Base-by-base conservation (phyloP, 2,797 vertebrate species). In the Acropternis orthonyx region DNA sequence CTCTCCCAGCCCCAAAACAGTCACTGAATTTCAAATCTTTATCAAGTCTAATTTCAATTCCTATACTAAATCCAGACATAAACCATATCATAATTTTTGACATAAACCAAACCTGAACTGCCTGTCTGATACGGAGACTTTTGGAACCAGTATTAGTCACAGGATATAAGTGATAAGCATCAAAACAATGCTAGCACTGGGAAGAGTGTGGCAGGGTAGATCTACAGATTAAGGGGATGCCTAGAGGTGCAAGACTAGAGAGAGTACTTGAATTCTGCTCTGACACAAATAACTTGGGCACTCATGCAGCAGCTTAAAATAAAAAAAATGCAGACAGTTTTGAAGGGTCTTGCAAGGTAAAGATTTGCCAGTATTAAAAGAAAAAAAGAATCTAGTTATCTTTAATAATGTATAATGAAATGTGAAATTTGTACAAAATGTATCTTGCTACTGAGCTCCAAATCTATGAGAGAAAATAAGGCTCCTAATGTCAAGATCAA, bases 341-440 rank as follows among this genome's bases (percentile, higher is more conserved):
- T 56, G 28, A 86, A 71, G 23, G 6, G 8, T 52, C 36, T 69
- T 67, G 4, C 20, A 83, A 44, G 6, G 8, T 11, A 72, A 85
- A 85, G 3, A 2, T 72, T 91, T 91, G 3, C 7, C 14, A 65
- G 9, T 9, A 68, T 49, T 61, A 56, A 75, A 77, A 69, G 14
- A 30, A 79, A 86, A 86, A 58, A 43, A 26, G 3, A 30, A 17
- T 20, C 11, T 37, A 51, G 8, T 72, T 71, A 37, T 54, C 19
- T 85, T 92, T 89, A 75, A 85, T 81, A 83, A 72, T 24, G 9
- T 58, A 41, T 43, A 83, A 74, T 51, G 30, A 96, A 90, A 93
- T 2, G 1, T 74, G 21, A 74, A 63, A 88, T 68, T 43, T 86
- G 11, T 59, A 81, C 37, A 92, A 88, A 86, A 83, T 28, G 2